These are phyloP conservation scores for Ichneumon xanthorius DNA, from an alignment of 2,888 invertebrate genomes.

Conservation along the genomic window DNA sequence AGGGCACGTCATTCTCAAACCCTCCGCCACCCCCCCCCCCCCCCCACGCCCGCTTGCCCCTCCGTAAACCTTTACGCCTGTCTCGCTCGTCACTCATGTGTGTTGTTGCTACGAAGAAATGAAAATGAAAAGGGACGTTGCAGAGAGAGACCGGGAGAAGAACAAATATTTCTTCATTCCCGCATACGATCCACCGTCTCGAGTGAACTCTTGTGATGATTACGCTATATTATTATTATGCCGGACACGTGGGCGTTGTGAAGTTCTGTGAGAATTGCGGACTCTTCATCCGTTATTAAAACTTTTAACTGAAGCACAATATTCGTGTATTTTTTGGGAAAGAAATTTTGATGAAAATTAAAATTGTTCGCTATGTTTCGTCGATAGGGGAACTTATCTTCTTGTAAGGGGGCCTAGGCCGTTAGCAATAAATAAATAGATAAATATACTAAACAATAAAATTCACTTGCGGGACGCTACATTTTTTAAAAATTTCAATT, in stretches of 20 bases:
- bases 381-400: no score
- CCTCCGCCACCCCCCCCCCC: not conserved
- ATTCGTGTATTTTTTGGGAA: not conserved
- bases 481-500: no score
- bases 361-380: no score
- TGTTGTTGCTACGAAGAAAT: slow-evolving; percentile 57
- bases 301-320: not conserved
- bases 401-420: no score
- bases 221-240: slow-evolving; percentile 28
- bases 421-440: no score
- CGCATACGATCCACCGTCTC: slow-evolving; percentile 19
- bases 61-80: slow-evolving; percentile 54
- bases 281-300: not conserved
- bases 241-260: not conserved
- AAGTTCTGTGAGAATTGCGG: not conserved
- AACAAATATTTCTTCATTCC: slow-evolving; percentile 59
- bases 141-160: slow-evolving; percentile 23
- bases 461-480: no score
- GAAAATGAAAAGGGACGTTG: slow-evolving; percentile 64
- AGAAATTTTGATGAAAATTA: no score
- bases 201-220: slow-evolving; percentile 42
- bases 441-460: no score
- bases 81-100: slow-evolving; percentile 62
- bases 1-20: slow-evolving; percentile 17
- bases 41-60: not conserved